Percentiles rank a stretch among this genome's conserved stretches.
Conservation (phyloP, 2,888 invertebrate species). For the Cheilosia variabilis region DNA sequence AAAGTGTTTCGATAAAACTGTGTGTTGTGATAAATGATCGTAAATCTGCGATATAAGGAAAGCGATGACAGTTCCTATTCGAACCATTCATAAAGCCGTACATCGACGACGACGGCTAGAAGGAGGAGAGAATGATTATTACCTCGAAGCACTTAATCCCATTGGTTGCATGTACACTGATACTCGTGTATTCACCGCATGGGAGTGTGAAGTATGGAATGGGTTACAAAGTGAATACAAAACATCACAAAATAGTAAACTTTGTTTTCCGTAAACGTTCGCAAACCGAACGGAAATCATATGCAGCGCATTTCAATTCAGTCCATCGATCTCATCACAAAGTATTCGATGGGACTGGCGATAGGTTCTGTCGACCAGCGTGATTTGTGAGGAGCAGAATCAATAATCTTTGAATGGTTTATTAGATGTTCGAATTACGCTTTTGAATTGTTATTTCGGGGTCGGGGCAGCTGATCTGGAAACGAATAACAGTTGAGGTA, state of each 20-base stretch:
- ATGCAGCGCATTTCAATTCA: slow-evolving; percentile 64
- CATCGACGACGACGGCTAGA: background rate
- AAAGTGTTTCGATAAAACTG: slow-evolving; percentile 62
- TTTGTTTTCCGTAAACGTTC: slow-evolving; percentile 12
- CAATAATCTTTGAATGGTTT: slow-evolving; percentile 50
- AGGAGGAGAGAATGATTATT: slow-evolving; percentile 25
- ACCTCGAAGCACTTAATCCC: slow-evolving; percentile 62
- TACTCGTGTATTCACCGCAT: background rate
- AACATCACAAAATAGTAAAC: slow-evolving; percentile 36
- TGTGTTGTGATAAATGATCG: slow-evolving; percentile 69
- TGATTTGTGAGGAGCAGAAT: slow-evolving; percentile 52
- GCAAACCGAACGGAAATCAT: slow-evolving; percentile 61
- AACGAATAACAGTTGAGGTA: slow-evolving; percentile 18
- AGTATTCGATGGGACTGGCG: slow-evolving; percentile 12
- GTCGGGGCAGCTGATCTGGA: slow-evolving; percentile 25
- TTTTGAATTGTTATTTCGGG: background rate
- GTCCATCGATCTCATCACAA: background rate
- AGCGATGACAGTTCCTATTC: slow-evolving; percentile 69
- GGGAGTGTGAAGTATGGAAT: slow-evolving; percentile 67
- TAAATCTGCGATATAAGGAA: slow-evolving; percentile 71
- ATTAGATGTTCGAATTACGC: slow-evolving; percentile 32
- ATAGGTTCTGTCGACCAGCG: slow-evolving; percentile 24
- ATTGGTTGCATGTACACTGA: slow-evolving; percentile 33
- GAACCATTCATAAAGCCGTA: slow-evolving; percentile 7
- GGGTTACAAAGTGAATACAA: slow-evolving; percentile 61